phyloP scores from a whole-genome alignment of 2,113 vertebrate genomes.

The Falcunculus frontatus region DNA sequence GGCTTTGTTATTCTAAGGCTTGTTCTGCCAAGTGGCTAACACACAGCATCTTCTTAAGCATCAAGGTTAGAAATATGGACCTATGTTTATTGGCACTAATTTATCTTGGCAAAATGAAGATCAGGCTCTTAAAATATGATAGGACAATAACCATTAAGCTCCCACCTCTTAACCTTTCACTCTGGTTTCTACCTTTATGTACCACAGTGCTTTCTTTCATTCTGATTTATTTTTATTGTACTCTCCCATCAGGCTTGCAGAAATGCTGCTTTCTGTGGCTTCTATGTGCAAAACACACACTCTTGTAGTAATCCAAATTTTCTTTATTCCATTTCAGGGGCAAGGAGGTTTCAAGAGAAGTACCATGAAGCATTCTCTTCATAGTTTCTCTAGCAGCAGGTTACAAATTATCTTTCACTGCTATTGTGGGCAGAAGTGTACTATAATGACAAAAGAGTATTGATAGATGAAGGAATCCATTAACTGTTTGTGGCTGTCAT shows the following conservation, averaged over 20 bases:
- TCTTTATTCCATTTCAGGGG: not conserved
- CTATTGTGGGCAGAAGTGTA: not conserved
- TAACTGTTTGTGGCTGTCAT: not conserved
- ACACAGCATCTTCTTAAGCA: not conserved
- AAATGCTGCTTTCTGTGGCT: not conserved
- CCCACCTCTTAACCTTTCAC: constrained; percentile 9
- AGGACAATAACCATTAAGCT: not conserved
- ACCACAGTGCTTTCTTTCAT: constrained; percentile 15
- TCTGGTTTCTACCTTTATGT: constrained; percentile 25
- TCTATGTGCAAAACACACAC: not conserved
- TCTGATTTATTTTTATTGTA: constrained; percentile 42
- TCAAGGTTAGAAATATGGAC: not conserved
- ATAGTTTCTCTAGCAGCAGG: not conserved
- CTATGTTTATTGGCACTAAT: not conserved
- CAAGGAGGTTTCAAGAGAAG: not conserved
- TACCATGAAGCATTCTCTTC: not conserved
- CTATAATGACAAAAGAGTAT: not conserved
- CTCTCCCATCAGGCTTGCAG: not conserved
- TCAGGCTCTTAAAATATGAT: constrained; percentile 11
- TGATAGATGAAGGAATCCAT: not conserved
- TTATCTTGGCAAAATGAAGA: not conserved
- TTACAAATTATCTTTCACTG: not conserved
- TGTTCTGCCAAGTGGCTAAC: not conserved
- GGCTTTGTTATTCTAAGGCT: not conserved
- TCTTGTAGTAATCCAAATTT: constrained; percentile 22